A percentile compares a stretch with the other conserved stretches of the same genome.
Evolutionary conservation across 2,797 vertebrate species (phyloP).

Genomic region (Thripadectes ignobilis): DNA sequence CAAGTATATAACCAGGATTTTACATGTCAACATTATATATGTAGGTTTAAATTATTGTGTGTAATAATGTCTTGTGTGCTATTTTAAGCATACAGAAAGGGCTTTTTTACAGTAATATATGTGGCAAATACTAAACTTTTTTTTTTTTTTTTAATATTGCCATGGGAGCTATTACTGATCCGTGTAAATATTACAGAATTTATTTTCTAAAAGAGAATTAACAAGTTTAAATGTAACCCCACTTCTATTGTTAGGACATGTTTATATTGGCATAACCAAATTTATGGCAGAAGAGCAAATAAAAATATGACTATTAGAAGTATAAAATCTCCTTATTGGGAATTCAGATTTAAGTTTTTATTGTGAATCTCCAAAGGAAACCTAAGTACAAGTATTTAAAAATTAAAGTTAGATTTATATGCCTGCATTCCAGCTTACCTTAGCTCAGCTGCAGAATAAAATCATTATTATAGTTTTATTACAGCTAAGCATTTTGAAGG

Average conservation of each 20-base stretch:
- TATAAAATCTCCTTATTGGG: not conserved
- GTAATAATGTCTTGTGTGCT: not conserved
- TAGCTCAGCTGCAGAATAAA: conserved; percentile 22
- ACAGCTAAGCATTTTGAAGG: conserved; percentile 17
- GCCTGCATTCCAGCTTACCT: not conserved
- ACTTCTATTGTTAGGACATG: not conserved
- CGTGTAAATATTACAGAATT: not conserved
- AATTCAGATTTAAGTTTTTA: not conserved
- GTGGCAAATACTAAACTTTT: not conserved
- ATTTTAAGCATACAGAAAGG: not conserved
- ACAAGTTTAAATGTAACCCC: not conserved
- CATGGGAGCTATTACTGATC: not conserved
- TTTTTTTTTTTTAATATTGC: not conserved
- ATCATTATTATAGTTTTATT: conserved; percentile 19
- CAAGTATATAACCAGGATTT: not conserved
- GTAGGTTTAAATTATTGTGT: not conserved
- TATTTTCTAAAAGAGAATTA: not conserved
- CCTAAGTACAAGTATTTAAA: conserved; percentile 6
- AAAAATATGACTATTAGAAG: not conserved
- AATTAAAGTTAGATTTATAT: not conserved
- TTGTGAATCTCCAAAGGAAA: not conserved
- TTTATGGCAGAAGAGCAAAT: not conserved
- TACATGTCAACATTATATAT: not conserved
- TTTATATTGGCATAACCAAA: not conserved
- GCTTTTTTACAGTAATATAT: not conserved